phyloP scores from a whole-genome alignment of 2,797 vertebrate genomes.

The Acanthiza pusilla region DNA sequence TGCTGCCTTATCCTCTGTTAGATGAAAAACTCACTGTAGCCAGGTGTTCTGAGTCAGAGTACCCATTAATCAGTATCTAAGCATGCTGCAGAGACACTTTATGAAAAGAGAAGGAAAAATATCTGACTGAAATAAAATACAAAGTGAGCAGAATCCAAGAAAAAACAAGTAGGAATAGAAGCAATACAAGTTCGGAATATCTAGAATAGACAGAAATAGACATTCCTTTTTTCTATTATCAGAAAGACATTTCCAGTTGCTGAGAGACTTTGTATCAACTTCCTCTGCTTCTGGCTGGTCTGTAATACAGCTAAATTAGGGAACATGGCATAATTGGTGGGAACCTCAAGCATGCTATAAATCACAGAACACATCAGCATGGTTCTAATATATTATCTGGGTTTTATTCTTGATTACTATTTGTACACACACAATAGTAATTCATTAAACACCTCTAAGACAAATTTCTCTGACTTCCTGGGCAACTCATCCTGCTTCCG shows the following conservation, averaged over 20 bases:
- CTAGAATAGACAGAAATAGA: neutral
- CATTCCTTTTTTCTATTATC: neutral
- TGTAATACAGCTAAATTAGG: neutral
- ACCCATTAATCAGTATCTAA: conserved; percentile 1
- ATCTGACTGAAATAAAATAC: neutral
- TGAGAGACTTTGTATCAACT: neutral
- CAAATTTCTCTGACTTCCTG: neutral
- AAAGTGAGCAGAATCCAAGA: neutral
- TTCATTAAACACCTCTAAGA: neutral
- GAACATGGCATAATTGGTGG: fast-evolving
- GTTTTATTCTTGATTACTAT: neutral
- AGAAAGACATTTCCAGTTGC: neutral
- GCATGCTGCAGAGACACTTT: neutral
- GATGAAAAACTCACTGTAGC: neutral
- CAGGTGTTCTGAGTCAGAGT: neutral
- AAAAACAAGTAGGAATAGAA: neutral
- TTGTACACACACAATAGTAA: neutral
- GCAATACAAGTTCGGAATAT: neutral
- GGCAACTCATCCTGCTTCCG: neutral
- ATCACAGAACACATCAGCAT: neutral
- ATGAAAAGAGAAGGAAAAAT: neutral
- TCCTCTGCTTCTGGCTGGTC: neutral
- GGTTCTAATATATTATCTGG: neutral
- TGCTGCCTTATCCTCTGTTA: neutral
- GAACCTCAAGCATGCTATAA: neutral